A percentile compares a stretch with the other conserved stretches of the same genome.
phyloP scores from a whole-genome alignment of 23 tunicate species.

The Botrylloides violaceus region DNA sequence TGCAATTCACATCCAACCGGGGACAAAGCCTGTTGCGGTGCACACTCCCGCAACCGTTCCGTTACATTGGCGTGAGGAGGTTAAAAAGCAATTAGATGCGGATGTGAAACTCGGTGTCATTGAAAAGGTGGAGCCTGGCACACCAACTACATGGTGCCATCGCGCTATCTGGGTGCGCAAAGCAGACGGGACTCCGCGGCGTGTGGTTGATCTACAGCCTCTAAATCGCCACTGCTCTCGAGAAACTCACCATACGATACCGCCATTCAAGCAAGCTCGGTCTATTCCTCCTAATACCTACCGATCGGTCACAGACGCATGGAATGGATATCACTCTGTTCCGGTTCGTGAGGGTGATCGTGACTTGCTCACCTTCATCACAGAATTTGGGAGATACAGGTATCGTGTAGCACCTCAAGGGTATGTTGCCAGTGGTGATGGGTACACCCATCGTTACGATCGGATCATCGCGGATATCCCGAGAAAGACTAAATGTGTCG shows the following conservation, averaged over 20 bases:
- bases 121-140: neutral
- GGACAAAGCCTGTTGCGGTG: conserved; percentile 13
- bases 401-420: conserved; percentile 29
- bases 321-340: too few species aligned
- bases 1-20: conserved; percentile 11
- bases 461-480: neutral
- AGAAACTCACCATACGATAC: conserved; percentile 1
- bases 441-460: too few species aligned
- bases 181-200: conserved; percentile 28
- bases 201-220: conserved; percentile 19
- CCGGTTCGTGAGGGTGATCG: too few species aligned
- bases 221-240: conserved; percentile 8
- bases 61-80: too few species aligned
- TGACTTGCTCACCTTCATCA: conserved; percentile 24
- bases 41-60: too few species aligned
- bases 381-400: conserved; percentile 4
- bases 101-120: conserved; percentile 6
- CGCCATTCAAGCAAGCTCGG: conserved; percentile 13
- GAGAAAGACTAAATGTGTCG: conserved; percentile 19
- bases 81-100: too few species aligned
- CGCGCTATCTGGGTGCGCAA: conserved; percentile 4
- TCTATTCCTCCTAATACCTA: conserved; percentile 23
- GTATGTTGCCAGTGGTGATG: conserved; percentile 31
- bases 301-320: conserved; percentile 25
- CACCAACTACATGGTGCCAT: conserved; percentile 12